Evolutionary conservation across 1,140 invertebrate species (phyloP).

Genomic region (Oryctes rhinoceros): DNA sequence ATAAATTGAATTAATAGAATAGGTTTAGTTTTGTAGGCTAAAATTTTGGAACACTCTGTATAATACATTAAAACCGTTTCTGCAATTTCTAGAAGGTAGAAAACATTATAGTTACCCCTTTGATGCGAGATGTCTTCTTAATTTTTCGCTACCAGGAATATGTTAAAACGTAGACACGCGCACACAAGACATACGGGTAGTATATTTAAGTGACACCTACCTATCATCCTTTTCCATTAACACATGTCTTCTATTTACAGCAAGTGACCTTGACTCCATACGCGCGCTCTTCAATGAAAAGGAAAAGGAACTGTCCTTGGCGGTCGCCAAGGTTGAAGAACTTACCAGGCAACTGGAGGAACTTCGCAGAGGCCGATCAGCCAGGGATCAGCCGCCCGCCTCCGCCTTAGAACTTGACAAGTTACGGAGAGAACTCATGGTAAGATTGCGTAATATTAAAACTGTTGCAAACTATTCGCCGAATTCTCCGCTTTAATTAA

Average conservation of each 20-base stretch:
- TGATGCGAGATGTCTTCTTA: no score
- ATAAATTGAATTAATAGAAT: no score
- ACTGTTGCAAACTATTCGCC: background rate
- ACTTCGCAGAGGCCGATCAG: slow-evolving; percentile 74
- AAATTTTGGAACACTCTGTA: no score
- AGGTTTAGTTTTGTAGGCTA: no score
- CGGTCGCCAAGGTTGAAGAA: slow-evolving; percentile 95
- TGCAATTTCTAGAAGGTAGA: no score
- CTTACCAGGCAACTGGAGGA: slow-evolving; percentile 93
- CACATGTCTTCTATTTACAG: slow-evolving; percentile 65
- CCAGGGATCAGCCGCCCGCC: slow-evolving; percentile 68
- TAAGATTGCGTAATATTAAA: slow-evolving; percentile 63
- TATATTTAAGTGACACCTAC: background rate
- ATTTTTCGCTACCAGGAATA: no score
- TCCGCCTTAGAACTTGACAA: slow-evolving; percentile 90
- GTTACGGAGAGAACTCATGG: slow-evolving; percentile 87
- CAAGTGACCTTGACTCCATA: slow-evolving; percentile 94
- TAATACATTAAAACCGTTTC: no score
- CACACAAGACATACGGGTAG: background rate
- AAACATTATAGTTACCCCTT: no score
- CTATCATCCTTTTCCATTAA: background rate
- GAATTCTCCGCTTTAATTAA: slow-evolving; percentile 30
- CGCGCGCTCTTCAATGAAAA: slow-evolving; percentile 96
- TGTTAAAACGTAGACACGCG: no score
- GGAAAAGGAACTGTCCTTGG: slow-evolving; percentile 94